phyloP scores from a whole-genome alignment of 2,888 invertebrate genomes.

The Heliconius sara region DNA sequence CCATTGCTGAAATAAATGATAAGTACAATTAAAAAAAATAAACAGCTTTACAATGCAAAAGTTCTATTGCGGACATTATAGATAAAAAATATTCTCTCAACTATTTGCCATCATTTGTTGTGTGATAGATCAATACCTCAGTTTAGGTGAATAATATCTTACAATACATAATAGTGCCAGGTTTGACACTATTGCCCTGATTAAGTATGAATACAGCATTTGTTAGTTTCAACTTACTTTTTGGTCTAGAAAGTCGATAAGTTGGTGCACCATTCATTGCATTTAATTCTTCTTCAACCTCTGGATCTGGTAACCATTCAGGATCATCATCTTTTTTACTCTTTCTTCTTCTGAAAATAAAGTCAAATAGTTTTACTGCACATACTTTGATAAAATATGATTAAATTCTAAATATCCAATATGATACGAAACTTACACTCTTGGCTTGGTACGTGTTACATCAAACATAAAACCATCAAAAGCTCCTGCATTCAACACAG shows the following conservation, averaged over 20 bases:
- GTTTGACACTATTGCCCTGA: neutral
- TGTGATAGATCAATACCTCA: too few species aligned
- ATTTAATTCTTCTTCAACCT: slow-evolving; percentile 87
- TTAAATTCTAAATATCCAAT: neutral
- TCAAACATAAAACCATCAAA: slow-evolving; percentile 86
- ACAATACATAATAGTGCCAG: neutral
- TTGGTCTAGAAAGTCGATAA: slow-evolving; percentile 65
- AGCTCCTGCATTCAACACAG: slow-evolving; percentile 84
- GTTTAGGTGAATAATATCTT: too few species aligned
- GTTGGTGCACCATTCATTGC: slow-evolving; percentile 84
- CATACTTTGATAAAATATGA: neutral
- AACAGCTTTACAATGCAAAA: neutral
- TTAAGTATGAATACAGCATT: neutral
- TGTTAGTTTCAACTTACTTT: slow-evolving; percentile 58
- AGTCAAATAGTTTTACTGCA: neutral
- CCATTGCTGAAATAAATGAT: slow-evolving; percentile 60
- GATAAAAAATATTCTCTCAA: too few species aligned
- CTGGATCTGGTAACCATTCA: slow-evolving; percentile 85
- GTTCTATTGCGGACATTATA: neutral
- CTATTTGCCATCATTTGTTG: too few species aligned
- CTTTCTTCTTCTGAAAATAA: slow-evolving; percentile 60
- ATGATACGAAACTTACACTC: slow-evolving; percentile 62
- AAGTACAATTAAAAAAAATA: neutral
- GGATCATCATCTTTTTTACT: slow-evolving; percentile 79
- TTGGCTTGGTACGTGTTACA: slow-evolving; percentile 81